phyloP scores from a whole-genome alignment of 2,797 vertebrate species.

The Discoglossus pictus region DNA sequence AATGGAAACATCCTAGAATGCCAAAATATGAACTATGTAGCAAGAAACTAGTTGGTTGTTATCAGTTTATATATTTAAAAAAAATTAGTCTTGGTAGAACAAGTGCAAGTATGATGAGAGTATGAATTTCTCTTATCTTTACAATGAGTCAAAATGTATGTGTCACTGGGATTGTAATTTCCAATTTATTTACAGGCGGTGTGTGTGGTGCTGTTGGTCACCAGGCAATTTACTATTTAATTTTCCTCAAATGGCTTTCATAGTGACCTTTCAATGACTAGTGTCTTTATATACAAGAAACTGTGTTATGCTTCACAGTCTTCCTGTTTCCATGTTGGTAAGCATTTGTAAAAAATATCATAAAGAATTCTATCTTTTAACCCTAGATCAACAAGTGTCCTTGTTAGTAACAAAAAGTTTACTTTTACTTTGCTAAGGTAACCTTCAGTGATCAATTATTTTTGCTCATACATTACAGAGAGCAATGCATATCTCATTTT shows the following conservation, averaged over 20 bases:
- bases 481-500: not conserved
- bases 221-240: conserved; percentile 44
- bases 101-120: conserved; percentile 15
- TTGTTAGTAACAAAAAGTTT: conserved; percentile 1
- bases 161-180: conserved; percentile 22
- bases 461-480: not conserved
- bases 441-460: conserved; percentile 11
- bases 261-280: conserved; percentile 33
- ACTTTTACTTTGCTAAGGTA: conserved; percentile 8
- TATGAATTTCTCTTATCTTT: conserved; percentile 19
- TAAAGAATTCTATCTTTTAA: conserved; percentile 21
- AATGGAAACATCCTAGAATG: conserved; percentile 7
- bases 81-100: conserved; percentile 15
- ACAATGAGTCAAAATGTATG: conserved; percentile 11
- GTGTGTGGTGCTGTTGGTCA: conserved; percentile 25
- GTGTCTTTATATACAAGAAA: conserved; percentile 27
- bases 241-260: conserved; percentile 38
- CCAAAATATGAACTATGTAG: not conserved
- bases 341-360: conserved; percentile 25
- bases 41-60: conserved; percentile 8
- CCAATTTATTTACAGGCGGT: conserved; percentile 34
- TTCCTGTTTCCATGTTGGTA: conserved; percentile 4
- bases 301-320: conserved; percentile 21
- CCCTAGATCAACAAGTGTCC: conserved; percentile 1
- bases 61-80: conserved; percentile 8